These are phyloP conservation scores for Trichogramma dendrolimi DNA, from an alignment of 2,888 invertebrate species.

Conservation along the genomic window DNA sequence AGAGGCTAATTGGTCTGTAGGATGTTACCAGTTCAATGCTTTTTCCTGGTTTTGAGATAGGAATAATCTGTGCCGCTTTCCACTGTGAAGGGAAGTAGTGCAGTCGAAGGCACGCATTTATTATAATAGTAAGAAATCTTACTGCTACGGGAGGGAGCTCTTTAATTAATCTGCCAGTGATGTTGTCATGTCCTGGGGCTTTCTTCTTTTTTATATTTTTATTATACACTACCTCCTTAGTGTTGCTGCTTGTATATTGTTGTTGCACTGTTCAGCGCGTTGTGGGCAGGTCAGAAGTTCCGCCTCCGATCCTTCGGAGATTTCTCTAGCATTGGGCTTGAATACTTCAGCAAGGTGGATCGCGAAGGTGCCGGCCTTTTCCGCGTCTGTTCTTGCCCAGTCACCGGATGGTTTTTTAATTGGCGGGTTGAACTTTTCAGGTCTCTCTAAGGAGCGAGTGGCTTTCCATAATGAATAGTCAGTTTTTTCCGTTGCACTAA, in stretches of 20 bases:
- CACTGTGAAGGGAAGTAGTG: slow-evolving; percentile 34
- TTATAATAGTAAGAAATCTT: slow-evolving; percentile 30
- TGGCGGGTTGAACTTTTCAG: slow-evolving; percentile 20
- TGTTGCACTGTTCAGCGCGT: slow-evolving; percentile 4
- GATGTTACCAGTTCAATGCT: no score
- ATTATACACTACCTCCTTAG: no score
- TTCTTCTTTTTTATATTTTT: no score
- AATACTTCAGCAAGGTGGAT: slow-evolving; percentile 29
- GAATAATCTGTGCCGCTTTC: slow-evolving; percentile 31
- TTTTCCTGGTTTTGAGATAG: no score
- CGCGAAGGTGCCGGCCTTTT: slow-evolving; percentile 33
- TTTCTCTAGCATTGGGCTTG: slow-evolving; percentile 20
- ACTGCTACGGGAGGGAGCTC: slow-evolving; percentile 33
- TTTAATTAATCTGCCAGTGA: slow-evolving; percentile 32
- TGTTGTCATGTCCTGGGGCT: slow-evolving; percentile 34
- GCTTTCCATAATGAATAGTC: slow-evolving; percentile 36
- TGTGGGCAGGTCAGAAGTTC: neutral
- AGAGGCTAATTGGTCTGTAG: no score
- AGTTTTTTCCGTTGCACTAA: no score
- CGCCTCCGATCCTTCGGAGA: slow-evolving; percentile 3
- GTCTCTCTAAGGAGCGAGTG: slow-evolving; percentile 29
- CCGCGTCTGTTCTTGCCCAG: slow-evolving; percentile 28
- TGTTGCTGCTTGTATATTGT: neutral
- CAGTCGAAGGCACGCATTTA: slow-evolving; percentile 34
- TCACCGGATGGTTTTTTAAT: slow-evolving; percentile 23